Evolutionary conservation across 2,797 vertebrate species (phyloP).

Genomic region (Mustela erminea): DNA sequence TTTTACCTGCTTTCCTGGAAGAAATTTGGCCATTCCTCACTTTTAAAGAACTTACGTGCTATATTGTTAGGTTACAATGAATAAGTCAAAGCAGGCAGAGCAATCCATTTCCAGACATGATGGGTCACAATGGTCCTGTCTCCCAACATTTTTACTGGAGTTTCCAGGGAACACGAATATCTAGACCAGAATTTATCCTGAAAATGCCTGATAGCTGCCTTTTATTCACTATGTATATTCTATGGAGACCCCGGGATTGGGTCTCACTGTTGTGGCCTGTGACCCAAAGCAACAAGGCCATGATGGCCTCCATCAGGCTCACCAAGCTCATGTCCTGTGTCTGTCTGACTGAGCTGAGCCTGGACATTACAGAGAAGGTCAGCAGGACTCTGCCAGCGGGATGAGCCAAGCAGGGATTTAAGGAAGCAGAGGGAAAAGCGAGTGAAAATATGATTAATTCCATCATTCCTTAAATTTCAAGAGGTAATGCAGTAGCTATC

Average conservation of each 20-base stretch:
- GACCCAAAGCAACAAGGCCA: background rate
- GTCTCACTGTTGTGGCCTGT: background rate
- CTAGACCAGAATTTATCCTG: background rate
- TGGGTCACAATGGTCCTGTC: background rate
- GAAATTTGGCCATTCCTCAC: background rate
- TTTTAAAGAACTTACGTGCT: background rate
- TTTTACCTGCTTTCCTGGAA: background rate
- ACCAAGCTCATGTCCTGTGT: rapidly evolving
- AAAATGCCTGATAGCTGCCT: background rate
- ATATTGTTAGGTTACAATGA: background rate
- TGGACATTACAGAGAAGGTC: background rate
- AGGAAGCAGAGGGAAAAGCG: background rate
- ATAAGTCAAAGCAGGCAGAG: background rate
- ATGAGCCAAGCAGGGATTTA: background rate
- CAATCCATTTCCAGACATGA: background rate
- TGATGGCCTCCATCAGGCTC: background rate
- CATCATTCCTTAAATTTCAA: background rate
- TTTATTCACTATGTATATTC: background rate
- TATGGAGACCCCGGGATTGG: background rate
- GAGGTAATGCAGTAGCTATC: background rate
- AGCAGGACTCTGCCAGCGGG: background rate
- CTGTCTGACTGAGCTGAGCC: background rate
- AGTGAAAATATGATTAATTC: background rate
- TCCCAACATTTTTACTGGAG: background rate
- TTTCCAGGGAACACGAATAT: background rate